Percentiles rank a stretch among this genome's conserved stretches.
Conservation (phyloP, 2,797 vertebrate genomes). For the Sebastolobus alascanus region DNA sequence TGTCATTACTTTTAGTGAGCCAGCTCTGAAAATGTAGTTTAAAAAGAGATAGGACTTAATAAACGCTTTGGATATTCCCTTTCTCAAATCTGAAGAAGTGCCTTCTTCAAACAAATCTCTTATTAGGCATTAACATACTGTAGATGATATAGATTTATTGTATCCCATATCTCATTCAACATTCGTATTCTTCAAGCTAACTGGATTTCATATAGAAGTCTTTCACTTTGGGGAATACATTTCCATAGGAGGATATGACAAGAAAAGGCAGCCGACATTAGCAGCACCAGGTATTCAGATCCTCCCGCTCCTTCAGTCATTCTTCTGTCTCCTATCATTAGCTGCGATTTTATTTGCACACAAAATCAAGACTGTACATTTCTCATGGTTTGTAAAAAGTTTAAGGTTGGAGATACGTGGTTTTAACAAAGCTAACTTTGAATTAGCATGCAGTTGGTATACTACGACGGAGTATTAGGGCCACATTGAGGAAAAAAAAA, state of each 20-base stretch:
- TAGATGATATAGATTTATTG: constrained; percentile 25
- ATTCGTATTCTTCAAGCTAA: neutral
- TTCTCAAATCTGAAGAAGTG: constrained; percentile 22
- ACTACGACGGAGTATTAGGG: no score
- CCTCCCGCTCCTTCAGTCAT: constrained; percentile 3
- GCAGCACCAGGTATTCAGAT: neutral
- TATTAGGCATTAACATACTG: constrained; percentile 28
- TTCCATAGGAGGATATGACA: neutral
- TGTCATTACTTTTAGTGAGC: constrained; percentile 69
- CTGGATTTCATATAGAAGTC: constrained; percentile 6
- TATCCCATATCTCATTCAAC: constrained; percentile 15
- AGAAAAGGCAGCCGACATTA: constrained; percentile 10
- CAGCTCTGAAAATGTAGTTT: constrained; percentile 56
- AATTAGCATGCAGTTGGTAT: neutral
- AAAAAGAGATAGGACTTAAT: constrained; percentile 56
- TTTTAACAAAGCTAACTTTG: neutral
- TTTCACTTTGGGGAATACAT: constrained; percentile 3
- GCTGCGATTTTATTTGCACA: no score
- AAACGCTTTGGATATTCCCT: constrained; percentile 31
- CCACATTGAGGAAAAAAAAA: no score
- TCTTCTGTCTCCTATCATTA: neutral
- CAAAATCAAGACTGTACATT: neutral
- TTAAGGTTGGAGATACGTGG: neutral
- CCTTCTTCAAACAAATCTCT: constrained; percentile 36
- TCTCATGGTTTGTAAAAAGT: neutral